Evolutionary conservation across 2,888 invertebrate species (phyloP).

Genomic region (Coleophora deauratella): DNA sequence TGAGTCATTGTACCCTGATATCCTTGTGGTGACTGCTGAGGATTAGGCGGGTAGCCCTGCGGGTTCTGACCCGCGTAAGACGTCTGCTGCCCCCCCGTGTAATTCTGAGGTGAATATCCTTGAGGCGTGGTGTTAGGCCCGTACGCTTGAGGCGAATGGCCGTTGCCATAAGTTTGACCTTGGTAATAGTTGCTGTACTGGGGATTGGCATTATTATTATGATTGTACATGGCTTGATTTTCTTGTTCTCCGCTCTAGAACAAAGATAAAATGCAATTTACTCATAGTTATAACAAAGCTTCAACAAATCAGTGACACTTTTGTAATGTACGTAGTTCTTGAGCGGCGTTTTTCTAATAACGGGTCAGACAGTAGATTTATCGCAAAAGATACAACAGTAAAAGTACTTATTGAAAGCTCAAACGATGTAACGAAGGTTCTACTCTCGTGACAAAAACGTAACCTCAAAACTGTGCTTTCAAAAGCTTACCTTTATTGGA

Average conservation of each 20-base stretch:
- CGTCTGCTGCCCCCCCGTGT: constrained; percentile 44
- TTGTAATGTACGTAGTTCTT: too few species aligned
- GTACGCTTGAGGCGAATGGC: constrained; percentile 62
- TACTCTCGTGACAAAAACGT: too few species aligned
- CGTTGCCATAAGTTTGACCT: constrained; percentile 63
- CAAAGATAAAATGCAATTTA: constrained; percentile 5
- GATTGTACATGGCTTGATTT: constrained; percentile 59
- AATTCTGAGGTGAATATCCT: constrained; percentile 58
- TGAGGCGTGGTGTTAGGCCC: constrained; percentile 52
- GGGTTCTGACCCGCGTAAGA: constrained; percentile 47
- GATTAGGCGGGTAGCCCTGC: constrained; percentile 56
- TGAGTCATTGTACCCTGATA: constrained; percentile 61
- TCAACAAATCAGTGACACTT: too few species aligned
- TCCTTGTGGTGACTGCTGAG: constrained; percentile 56
- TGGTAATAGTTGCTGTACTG: constrained; percentile 63
- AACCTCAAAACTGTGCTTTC: too few species aligned
- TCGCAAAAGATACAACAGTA: too few species aligned
- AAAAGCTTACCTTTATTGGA: too few species aligned
- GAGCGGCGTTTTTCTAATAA: too few species aligned
- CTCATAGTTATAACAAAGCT: not conserved
- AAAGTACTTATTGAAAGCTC: too few species aligned
- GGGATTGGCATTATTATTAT: constrained; percentile 53
- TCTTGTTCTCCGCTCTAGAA: constrained; percentile 66
- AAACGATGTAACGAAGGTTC: too few species aligned
- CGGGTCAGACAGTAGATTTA: too few species aligned